Base-by-base conservation (phyloP, 2,113 vertebrate species). In the Chauna torquata region DNA sequence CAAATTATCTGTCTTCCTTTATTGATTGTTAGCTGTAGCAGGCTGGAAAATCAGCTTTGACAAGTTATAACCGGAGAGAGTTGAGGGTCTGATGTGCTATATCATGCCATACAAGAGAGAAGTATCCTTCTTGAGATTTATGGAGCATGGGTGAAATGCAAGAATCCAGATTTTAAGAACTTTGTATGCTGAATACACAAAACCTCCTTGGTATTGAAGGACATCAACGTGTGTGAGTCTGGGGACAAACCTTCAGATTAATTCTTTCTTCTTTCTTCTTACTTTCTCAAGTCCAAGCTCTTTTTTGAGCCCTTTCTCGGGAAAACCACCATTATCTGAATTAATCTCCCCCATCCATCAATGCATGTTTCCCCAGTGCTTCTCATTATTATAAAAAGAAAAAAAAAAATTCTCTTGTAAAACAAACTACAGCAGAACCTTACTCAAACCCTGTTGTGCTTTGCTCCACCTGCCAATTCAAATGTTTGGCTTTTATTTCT, bases 151-250 rank as follows among this genome's bases (percentile, higher is more conserved):
- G 5, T 50, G 61, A 86, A 64, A 54, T 3, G n/a, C 27, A 61
- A 6, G 17, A 34, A 47, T 2, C 19, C 9, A 8, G 7, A 34
- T 19, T 38, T 62, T 40, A 34, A 34, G 65, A 9, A 4, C 5
- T 18, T 77, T 24, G 6, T 17, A 7, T 13, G 24, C 24, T 28
- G 8, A 45, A 45, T 16, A 47, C 2, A 0, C 3, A 38, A 0
- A 0, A 38, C 16, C 9, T 77, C n/a, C 86, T 9, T 4, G 15
- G n/a, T 6, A 10, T 2, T 47, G 57, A 68, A 19, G 65, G 23
- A 44, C 18, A 8, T 15, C 24, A 77, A 70, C 10, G 28, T 42
- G 22, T 36, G 19, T 2, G 52, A 70, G 38, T 42, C 5, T 49
- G 32, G 9, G n/a, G 19, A 49, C 19, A n/a, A 88, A 23, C 2